Evolutionary conservation across 2,888 invertebrate species (phyloP), one percentile per base, ranked within the genome.

Genomic region (Rhagophthalmus giganteus): DNA sequence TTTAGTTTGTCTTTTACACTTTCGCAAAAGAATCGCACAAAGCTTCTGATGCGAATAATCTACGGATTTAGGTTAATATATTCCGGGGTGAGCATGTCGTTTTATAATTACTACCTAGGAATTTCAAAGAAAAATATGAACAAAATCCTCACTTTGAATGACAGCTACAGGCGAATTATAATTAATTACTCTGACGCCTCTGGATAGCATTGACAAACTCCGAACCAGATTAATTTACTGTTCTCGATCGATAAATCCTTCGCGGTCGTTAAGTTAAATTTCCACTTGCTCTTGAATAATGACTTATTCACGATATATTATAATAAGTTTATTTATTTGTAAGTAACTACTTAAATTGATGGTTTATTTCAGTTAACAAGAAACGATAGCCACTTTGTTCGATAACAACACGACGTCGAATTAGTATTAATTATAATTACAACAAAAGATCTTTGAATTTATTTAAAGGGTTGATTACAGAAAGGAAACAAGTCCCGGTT

Each of bases 1-100:
- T 45, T 38, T 30, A 15, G 26, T 26, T 27, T 30, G 34, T 25
- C 37, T 41, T 35, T 49, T 41, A 16, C 40, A 20, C 20, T 20
- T 20, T 20, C 7, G 7, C 20, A 20, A 20, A 32, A 32, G 30
- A 15, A 41, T 14, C 14, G 12, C 28, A 20, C 14, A 41, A 32
- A 31, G 30, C 9, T 31, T 16, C 2, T 15, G 39, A 10, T 5
- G 37, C 6, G 25, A 12, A 26, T 26, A 13, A 13, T 14, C 3
- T 39, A 11, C 26, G 16, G 40, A 12, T 31, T 24, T 7, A 4
- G 32, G n/a, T 41, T 41, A 15, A 32, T 24, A 32, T 31, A 16
- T 31, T 24, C 32, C 9, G n/a, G n/a, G 5, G 7, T 15, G 9
- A 31, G 31, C 24, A 5, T 12, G 24, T 9, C 24, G 24, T 13